phyloP scores from a whole-genome alignment of 1,140 invertebrate genomes.

The Rhynchophorus ferrugineus region DNA sequence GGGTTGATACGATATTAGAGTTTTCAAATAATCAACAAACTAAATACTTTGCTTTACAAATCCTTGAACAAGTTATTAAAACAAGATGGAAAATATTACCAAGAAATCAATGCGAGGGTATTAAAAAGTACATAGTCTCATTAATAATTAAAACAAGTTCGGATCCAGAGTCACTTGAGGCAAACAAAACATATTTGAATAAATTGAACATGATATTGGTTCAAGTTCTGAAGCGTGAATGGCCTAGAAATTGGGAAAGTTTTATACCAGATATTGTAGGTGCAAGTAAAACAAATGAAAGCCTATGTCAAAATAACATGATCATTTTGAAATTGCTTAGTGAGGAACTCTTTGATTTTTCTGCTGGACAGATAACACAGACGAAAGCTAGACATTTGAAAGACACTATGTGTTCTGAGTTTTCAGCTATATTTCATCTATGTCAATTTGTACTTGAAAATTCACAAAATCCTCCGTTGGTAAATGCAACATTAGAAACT shows the following conservation, averaged over 20 bases:
- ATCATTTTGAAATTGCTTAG: constrained; percentile 93
- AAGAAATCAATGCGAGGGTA: constrained; percentile 96
- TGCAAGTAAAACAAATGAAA: constrained; percentile 97
- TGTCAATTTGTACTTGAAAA: constrained; percentile 98
- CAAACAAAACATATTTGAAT: constrained; percentile 94
- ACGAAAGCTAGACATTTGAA: constrained; percentile 99
- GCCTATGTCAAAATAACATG: constrained; percentile 99
- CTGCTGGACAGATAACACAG: constrained; percentile 94
- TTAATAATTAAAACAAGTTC: constrained; percentile 98
- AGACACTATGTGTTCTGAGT: constrained; percentile 99
- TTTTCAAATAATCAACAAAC: constrained; percentile 95
- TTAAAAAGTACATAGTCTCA: constrained; percentile 98
- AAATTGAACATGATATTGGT: constrained; percentile 99
- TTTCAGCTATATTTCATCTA: constrained; percentile 95
- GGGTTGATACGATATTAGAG: constrained; percentile 98
- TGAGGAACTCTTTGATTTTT: constrained; percentile 99
- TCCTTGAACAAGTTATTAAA: constrained; percentile 98
- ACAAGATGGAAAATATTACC: constrained; percentile 98
- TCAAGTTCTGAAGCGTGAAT: constrained; percentile 97
- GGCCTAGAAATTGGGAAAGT: constrained; percentile 99
- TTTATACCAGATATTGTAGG: constrained; percentile 99
- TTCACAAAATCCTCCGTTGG: constrained; percentile 91
- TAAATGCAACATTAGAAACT: constrained; percentile 92
- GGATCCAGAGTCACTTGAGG: constrained; percentile 79
- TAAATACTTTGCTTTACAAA: constrained; percentile 99